Evolutionary conservation across 1,140 invertebrate species (phyloP), one percentile per base, ranked within the genome.

Genomic region (Drosophila truncata): DNA sequence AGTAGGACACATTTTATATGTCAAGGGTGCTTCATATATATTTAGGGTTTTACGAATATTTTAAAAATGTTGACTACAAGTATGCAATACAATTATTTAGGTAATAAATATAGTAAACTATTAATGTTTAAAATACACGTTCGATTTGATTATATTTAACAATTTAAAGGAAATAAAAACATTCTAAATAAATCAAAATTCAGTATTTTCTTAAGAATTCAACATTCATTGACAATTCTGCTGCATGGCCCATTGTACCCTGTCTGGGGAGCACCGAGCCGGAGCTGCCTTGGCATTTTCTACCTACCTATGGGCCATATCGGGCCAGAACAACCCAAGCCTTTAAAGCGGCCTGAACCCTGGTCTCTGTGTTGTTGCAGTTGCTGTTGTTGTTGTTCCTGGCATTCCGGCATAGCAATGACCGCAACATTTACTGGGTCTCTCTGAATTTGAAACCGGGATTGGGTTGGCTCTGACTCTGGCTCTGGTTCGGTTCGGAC

Each of bases 331-430:
- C 41, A 61, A 76, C 72, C 84, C 85, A 87, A 90, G 84, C 81
- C 84, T 87, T 90, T 90, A 61, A 74, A 78, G 71, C 66, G 76
- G 73, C 64, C 80, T 80, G 85, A 55, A 65, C 63, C 78, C 41
- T 58, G 49, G 35, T 65, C 41, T 16, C 44, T 9, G 18, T 42
- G 35, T 14, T 35, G 41, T 25, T 79, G 71, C n/a, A n/a, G n/a
- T 47, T 78, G 78, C 44, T 78, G 39, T 11, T 47, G 33, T 42
- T 82, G 71, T 57, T 81, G 69, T 64, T 78, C 50, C 18, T 54
- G 52, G 74, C 86, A 90, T 90, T 90, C 82, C 78, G 81, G 86
- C 85, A 82, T 85, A 82, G 86, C 85, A 85, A 79, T 88, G 85
- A 85, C 85, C 85, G 85, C 85, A 90, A 64, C 86, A 88, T 86